Conservation (phyloP, 1,140 invertebrate species). For the Dreissena polymorpha region DNA sequence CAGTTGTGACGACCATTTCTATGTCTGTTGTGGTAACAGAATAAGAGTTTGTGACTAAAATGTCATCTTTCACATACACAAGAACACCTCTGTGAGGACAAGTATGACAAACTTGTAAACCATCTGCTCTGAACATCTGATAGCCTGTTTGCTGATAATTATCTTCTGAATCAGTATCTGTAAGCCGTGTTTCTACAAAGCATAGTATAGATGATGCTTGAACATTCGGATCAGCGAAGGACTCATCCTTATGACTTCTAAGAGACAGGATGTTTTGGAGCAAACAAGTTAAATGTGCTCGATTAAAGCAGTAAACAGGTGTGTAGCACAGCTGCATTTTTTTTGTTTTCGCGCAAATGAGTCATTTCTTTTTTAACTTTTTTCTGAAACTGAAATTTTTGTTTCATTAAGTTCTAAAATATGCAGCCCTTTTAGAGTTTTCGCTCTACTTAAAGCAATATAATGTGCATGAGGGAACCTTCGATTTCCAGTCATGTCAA, state of each 20-base stretch:
- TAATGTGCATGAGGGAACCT: too few relatives aligned
- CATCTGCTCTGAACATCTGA: not conserved
- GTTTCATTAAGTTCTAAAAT: not conserved
- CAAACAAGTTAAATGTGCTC: not conserved
- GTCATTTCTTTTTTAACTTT: not conserved
- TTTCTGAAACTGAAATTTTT: constrained; percentile 1
- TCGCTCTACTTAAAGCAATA: too few relatives aligned
- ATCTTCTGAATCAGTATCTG: not conserved
- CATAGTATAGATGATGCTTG: not conserved
- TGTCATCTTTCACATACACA: not conserved
- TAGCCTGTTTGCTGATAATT: not conserved
- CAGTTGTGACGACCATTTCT: not conserved
- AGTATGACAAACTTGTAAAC: not conserved
- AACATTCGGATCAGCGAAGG: not conserved
- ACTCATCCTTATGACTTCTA: not conserved
- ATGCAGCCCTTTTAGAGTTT: too few relatives aligned
- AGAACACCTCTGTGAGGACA: not conserved
- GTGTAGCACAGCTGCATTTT: not conserved
- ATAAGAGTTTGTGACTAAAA: not conserved
- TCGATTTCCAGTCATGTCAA: too few relatives aligned
- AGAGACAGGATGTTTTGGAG: not conserved
- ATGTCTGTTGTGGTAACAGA: not conserved
- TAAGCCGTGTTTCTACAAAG: constrained; percentile 1
- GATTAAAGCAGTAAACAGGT: not conserved
- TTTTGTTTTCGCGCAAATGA: not conserved